These are phyloP conservation scores for Euproctis similis DNA, from an alignment of 2,888 invertebrate genomes.

Conservation along the genomic window DNA sequence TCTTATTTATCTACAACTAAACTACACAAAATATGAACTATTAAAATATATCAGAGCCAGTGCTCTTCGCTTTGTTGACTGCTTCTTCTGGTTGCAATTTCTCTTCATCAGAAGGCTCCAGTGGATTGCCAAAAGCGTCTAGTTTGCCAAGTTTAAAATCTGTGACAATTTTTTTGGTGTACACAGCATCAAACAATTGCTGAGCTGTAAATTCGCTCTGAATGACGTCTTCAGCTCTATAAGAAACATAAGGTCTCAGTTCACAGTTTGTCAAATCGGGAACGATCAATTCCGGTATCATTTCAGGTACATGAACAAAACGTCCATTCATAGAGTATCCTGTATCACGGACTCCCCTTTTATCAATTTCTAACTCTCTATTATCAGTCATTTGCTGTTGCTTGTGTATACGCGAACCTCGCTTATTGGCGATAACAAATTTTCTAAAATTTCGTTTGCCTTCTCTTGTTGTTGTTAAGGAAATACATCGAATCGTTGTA, in stretches of 20 bases:
- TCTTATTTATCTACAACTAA: slow-evolving; percentile 27
- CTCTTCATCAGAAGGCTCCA: slow-evolving; percentile 84
- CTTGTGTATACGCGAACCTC: slow-evolving; percentile 82
- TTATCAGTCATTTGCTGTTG: slow-evolving; percentile 73
- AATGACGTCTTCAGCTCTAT: slow-evolving; percentile 82
- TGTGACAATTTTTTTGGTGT: slow-evolving; percentile 84
- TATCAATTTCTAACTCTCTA: slow-evolving; percentile 80
- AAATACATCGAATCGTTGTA: slow-evolving; percentile 50
- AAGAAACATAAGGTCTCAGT: slow-evolving; percentile 96
- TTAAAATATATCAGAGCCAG: slow-evolving; percentile 88
- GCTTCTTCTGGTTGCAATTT: slow-evolving; percentile 83
- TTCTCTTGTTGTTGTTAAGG: slow-evolving; percentile 49
- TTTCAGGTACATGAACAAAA: slow-evolving; percentile 84
- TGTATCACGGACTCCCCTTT: slow-evolving; percentile 80
- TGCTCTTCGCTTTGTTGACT: slow-evolving; percentile 79
- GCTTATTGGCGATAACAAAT: slow-evolving; percentile 83
- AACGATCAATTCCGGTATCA: slow-evolving; percentile 93
- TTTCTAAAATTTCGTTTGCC: slow-evolving; percentile 90
- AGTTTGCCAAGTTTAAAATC: slow-evolving; percentile 84
- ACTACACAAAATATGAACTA: slow-evolving; percentile 19
- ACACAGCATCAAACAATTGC: slow-evolving; percentile 87
- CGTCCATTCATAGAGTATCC: slow-evolving; percentile 76
- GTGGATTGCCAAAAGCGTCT: slow-evolving; percentile 79
- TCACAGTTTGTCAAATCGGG: slow-evolving; percentile 89
- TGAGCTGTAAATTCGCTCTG: slow-evolving; percentile 89